A percentile compares a stretch with the other conserved stretches of the same genome.
These are phyloP conservation scores for Sesia apiformis DNA, from an alignment of 2,888 invertebrate species.

Conservation along the genomic window DNA sequence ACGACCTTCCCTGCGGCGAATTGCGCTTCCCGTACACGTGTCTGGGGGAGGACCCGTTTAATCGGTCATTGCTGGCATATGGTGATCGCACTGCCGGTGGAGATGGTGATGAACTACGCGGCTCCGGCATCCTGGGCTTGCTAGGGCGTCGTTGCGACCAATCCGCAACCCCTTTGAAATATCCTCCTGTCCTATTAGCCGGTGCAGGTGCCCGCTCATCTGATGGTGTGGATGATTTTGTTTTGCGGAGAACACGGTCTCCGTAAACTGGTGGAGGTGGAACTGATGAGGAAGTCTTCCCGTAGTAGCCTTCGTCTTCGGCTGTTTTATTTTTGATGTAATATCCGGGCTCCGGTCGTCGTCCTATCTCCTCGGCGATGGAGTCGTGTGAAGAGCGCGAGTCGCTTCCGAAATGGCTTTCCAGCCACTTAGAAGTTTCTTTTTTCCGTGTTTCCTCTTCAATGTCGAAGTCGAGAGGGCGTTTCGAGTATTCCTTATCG, in stretches of 20 bases:
- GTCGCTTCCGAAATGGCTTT: slow-evolving; percentile 92
- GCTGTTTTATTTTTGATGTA: slow-evolving; percentile 81
- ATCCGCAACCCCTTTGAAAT: slow-evolving; percentile 84
- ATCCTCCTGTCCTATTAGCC: slow-evolving; percentile 66
- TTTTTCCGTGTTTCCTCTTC: slow-evolving; percentile 92
- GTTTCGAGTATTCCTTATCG: slow-evolving; percentile 85
- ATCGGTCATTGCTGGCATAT: slow-evolving; percentile 53
- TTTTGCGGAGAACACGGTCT: slow-evolving; percentile 63
- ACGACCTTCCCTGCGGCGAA: slow-evolving; percentile 55
- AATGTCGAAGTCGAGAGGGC: slow-evolving; percentile 88
- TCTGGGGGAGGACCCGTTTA: slow-evolving; percentile 53
- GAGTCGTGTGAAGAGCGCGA: slow-evolving; percentile 85
- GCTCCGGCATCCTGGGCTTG: slow-evolving; percentile 68
- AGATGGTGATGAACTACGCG: slow-evolving; percentile 62
- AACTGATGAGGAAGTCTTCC: slow-evolving; percentile 51
- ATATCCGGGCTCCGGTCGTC: slow-evolving; percentile 78
- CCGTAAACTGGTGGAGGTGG: slow-evolving; percentile 61
- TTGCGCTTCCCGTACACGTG: slow-evolving; percentile 61
- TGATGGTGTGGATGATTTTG: slow-evolving; percentile 70
- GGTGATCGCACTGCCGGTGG: slow-evolving; percentile 57
- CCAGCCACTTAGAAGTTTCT: slow-evolving; percentile 93
- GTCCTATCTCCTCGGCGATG: slow-evolving; percentile 78
- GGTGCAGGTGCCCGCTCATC: slow-evolving; percentile 62
- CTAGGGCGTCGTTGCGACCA: slow-evolving; percentile 81
- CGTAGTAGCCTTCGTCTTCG: slow-evolving; percentile 64